These are phyloP conservation scores for Bombus confusus DNA, from an alignment of 1,140 invertebrate species.

Conservation along the genomic window DNA sequence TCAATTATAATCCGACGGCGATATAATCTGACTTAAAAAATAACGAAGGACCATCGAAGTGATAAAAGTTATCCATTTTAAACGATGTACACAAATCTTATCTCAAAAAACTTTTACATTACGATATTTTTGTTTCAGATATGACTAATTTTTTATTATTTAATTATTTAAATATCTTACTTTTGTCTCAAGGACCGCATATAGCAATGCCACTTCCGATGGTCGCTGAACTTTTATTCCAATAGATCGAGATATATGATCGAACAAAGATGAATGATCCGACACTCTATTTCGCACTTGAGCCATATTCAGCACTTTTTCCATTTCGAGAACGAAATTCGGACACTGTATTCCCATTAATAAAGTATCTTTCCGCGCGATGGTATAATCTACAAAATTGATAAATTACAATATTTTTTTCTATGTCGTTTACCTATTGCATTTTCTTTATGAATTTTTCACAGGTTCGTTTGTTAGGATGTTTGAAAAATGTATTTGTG, in stretches of 20 bases:
- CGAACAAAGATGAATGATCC: constrained; percentile 55
- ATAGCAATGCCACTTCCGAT: constrained; percentile 68
- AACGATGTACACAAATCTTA: not conserved
- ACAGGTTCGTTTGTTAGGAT: not conserved
- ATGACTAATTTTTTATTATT: too few relatives aligned
- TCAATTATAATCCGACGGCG: too few relatives aligned
- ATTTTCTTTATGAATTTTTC: constrained; percentile 1
- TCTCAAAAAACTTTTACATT: not conserved
- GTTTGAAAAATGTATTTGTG: not conserved
- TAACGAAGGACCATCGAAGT: too few relatives aligned
- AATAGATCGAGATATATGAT: constrained; percentile 62
- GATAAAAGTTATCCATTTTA: not conserved
- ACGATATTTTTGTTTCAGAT: too few relatives aligned
- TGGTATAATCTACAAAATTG: constrained; percentile 67
- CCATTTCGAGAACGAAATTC: constrained; percentile 62
- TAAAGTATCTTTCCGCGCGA: constrained; percentile 64
- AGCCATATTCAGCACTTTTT: constrained; percentile 30
- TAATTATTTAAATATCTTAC: constrained; percentile 66
- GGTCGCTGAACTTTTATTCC: constrained; percentile 61
- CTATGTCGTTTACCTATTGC: not conserved
- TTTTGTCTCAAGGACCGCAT: constrained; percentile 70
- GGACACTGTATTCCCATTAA: constrained; percentile 75
- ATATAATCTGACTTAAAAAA: too few relatives aligned
- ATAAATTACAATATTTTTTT: not conserved
- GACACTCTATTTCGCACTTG: constrained; percentile 2